Conservation (phyloP, 2,113 vertebrate species). For the Protomyctophum bolini region DNA sequence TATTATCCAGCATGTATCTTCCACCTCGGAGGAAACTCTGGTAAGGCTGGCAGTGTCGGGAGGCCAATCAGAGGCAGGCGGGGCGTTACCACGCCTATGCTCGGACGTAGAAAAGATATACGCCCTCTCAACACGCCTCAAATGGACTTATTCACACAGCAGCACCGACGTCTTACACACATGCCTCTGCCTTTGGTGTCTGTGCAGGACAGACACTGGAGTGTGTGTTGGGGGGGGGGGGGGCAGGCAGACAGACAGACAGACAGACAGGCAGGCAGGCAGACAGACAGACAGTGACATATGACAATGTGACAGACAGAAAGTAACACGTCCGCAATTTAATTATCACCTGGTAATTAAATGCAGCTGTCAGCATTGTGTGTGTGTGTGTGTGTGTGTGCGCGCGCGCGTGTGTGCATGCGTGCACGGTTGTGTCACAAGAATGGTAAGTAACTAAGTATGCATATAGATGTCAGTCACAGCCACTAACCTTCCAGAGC, state of each 20-base stretch:
- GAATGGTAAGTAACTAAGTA: constrained; percentile 71
- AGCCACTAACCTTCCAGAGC: constrained; percentile 73
- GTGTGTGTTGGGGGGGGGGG: no score
- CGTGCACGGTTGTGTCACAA: constrained; percentile 55
- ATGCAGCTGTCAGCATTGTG: constrained; percentile 57
- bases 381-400: constrained; percentile 3
- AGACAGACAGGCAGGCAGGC: neutral
- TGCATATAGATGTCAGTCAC: constrained; percentile 76
- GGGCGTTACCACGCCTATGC: no score
- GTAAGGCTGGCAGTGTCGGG: no score
- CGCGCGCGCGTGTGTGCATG: no score
- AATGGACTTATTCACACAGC: neutral
- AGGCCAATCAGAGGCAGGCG: no score
- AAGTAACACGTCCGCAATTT: constrained; percentile 27
- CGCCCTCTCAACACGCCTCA: no score
- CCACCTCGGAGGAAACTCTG: no score
- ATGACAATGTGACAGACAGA: neutral
- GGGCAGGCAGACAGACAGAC: neutral
- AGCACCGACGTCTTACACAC: constrained; percentile 2
- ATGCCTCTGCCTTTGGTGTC: neutral
- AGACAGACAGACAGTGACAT: neutral
- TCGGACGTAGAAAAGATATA: no score
- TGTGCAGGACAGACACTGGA: no score
- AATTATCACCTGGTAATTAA: constrained; percentile 74
- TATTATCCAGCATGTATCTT: no score